Evolutionary conservation across 2,113 vertebrate genomes (phyloP).

Genomic region (Channa argus): DNA sequence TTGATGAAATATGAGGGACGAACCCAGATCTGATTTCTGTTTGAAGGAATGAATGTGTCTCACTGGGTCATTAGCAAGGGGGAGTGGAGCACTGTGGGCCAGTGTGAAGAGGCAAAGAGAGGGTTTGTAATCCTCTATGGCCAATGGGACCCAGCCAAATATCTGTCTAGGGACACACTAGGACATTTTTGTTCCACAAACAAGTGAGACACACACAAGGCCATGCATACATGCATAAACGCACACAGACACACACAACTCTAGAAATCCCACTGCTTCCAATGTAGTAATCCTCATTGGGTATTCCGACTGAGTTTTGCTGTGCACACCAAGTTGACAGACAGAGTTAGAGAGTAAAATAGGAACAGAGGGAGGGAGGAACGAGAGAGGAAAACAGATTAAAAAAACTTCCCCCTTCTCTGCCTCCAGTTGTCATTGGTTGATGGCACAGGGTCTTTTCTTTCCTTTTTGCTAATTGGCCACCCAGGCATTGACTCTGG

Average conservation of each 20-base stretch:
- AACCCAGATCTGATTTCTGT: slow-evolving; percentile 63
- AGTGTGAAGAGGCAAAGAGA: slow-evolving; percentile 82
- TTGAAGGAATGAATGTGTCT: slow-evolving; percentile 76
- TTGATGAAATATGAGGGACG: slow-evolving; percentile 45
- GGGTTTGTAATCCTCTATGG: slow-evolving; percentile 81
- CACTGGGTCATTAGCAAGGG: slow-evolving; percentile 74
- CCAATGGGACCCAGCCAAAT: slow-evolving; percentile 74
- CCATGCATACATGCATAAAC: slow-evolving; percentile 52
- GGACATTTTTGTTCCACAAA: slow-evolving; percentile 81
- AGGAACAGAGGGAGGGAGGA: slow-evolving; percentile 67
- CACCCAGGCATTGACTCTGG: slow-evolving; percentile 84
- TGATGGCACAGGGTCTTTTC: slow-evolving; percentile 77
- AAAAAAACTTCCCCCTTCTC: slow-evolving; percentile 63
- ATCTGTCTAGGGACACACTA: slow-evolving; percentile 80
- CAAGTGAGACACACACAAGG: slow-evolving; percentile 63
- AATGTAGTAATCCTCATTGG: slow-evolving; percentile 78
- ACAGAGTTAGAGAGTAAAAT: slow-evolving; percentile 77
- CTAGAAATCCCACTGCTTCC: slow-evolving; percentile 72
- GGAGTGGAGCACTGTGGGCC: slow-evolving; percentile 73
- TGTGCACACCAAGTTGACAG: slow-evolving; percentile 80
- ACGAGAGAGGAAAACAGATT: slow-evolving; percentile 62
- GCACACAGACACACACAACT: slow-evolving; percentile 60
- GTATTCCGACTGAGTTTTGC: slow-evolving; percentile 79
- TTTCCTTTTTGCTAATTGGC: slow-evolving; percentile 85
- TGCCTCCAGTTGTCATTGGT: slow-evolving; percentile 68